Evolutionary conservation across 2,113 vertebrate species (phyloP).

Genomic region (Grallaria varia): DNA sequence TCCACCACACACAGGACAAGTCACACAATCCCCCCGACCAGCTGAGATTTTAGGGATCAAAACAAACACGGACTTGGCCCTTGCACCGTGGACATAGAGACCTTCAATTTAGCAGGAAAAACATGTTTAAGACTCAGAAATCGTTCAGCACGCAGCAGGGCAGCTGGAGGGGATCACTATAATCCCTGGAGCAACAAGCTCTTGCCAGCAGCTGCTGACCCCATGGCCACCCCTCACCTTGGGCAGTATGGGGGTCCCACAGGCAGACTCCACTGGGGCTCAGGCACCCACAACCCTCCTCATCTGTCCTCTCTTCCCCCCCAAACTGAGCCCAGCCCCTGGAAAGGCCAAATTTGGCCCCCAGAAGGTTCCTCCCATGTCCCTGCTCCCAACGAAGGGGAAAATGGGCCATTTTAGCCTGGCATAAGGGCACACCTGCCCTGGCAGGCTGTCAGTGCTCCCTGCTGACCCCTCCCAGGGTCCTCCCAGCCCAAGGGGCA

Average conservation of each 20-base stretch:
- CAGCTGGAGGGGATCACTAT: background rate
- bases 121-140: background rate
- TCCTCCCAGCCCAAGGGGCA: background rate
- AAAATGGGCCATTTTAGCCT: fast-evolving
- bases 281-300: fast-evolving
- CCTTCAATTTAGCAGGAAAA: slow-evolving; percentile 8
- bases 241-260: fast-evolving
- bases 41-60: background rate
- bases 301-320: fast-evolving
- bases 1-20: background rate
- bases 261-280: background rate
- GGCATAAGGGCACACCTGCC: background rate
- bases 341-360: background rate
- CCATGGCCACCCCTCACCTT: fast-evolving
- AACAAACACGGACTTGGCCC: background rate
- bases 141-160: background rate
- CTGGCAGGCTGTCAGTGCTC: fast-evolving
- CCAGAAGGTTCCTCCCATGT: background rate
- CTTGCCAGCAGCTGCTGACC: background rate
- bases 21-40: background rate
- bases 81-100: background rate
- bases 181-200: background rate
- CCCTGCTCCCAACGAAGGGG: background rate
- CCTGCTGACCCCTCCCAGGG: fast-evolving
- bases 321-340: background rate